Conservation (phyloP, 2,797 vertebrate genomes). For the Aulostomus chinensis region DNA sequence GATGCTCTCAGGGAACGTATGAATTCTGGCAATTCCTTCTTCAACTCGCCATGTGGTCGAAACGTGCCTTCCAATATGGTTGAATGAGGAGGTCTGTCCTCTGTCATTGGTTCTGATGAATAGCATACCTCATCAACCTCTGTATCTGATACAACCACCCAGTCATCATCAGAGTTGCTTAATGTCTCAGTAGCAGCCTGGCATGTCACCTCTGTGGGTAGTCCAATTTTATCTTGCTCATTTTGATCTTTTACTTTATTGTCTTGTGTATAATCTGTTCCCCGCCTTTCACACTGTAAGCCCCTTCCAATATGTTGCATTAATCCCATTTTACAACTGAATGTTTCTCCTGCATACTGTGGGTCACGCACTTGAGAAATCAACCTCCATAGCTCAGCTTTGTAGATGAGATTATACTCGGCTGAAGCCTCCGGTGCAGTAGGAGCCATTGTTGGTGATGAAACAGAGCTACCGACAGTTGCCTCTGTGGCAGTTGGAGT, state of each 20-base stretch:
- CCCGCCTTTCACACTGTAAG: constrained; percentile 9
- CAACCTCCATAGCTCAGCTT: constrained; percentile 57
- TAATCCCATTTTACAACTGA: constrained; percentile 43
- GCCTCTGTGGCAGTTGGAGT: not conserved
- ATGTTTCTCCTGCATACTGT: constrained; percentile 67
- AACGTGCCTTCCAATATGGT: constrained; percentile 10
- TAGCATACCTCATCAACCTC: constrained; percentile 9
- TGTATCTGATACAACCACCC: constrained; percentile 10
- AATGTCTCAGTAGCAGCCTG: not conserved
- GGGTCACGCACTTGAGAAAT: constrained; percentile 70
- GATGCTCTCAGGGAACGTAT: constrained; percentile 35
- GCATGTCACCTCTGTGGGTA: not conserved
- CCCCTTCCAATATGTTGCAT: constrained; percentile 45
- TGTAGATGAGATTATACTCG: constrained; percentile 46
- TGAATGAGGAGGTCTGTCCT: constrained; percentile 31
- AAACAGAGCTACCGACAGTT: not conserved
- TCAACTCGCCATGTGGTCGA: too few relatives aligned
- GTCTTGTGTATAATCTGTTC: constrained; percentile 6
- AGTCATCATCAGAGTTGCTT: constrained; percentile 8
- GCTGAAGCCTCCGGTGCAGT: constrained; percentile 14
- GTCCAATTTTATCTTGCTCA: not conserved
- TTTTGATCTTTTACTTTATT: not conserved
- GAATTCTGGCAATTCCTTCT: constrained; percentile 26
- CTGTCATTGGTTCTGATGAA: constrained; percentile 36
- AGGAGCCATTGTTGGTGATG: constrained; percentile 2